phyloP scores from a whole-genome alignment of 1,140 invertebrate species.

The Mactra quadrangularis region DNA sequence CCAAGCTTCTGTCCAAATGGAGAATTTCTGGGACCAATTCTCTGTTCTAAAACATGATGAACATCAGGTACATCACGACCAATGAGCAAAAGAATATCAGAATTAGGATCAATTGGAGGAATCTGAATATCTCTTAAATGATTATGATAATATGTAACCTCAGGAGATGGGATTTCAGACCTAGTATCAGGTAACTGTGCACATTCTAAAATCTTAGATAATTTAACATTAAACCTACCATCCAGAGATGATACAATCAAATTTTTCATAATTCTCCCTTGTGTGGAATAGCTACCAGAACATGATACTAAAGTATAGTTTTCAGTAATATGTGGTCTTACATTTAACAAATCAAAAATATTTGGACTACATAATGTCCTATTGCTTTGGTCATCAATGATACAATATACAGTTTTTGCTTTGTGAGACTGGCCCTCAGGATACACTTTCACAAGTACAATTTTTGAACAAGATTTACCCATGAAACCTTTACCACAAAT shows the following conservation, averaged over 20 bases:
- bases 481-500: conserved; percentile 44
- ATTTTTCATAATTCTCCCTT: conserved; percentile 2
- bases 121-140: conserved; percentile 50
- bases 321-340: background rate
- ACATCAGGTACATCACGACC: conserved; percentile 47
- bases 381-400: conserved; percentile 64
- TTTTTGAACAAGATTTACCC: conserved; percentile 64
- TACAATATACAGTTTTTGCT: conserved; percentile 16
- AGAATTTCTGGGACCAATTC: conserved; percentile 13
- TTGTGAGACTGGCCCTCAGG: background rate
- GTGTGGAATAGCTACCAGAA: conserved; percentile 1
- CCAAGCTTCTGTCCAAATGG: too few species aligned
- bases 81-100: conserved; percentile 45
- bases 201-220: conserved; percentile 42
- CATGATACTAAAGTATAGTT: conserved; percentile 37
- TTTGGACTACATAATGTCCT: conserved; percentile 22
- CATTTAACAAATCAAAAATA: conserved; percentile 37
- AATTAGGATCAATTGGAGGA: conserved; percentile 13
- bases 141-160: conserved; percentile 26
- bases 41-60: conserved; percentile 57
- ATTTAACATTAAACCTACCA: background rate
- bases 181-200: conserved; percentile 19
- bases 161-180: conserved; percentile 57
- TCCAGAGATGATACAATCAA: conserved; percentile 48
- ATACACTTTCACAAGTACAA: conserved; percentile 21